Evolutionary conservation across 2,113 vertebrate species (phyloP).

Genomic region (Kryptolebias marmoratus): DNA sequence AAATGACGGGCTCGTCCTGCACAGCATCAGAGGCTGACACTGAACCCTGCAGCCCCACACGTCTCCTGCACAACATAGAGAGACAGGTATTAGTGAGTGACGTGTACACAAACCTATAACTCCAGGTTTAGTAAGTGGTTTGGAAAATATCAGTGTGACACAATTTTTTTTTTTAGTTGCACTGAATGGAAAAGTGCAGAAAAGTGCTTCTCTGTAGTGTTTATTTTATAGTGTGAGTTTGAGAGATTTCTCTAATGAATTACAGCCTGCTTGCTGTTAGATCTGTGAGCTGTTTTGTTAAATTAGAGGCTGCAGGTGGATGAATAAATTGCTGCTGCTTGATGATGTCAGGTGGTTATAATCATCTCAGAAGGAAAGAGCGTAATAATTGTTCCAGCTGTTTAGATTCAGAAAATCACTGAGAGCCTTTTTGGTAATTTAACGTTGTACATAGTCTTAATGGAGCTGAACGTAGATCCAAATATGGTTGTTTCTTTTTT

Average conservation of each 20-base stretch:
- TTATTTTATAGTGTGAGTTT: not conserved
- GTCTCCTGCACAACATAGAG: conserved; percentile 93
- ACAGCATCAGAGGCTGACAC: conserved; percentile 83
- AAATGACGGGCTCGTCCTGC: conserved; percentile 82
- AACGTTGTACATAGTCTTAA: not conserved
- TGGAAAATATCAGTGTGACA: not conserved
- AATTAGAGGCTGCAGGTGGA: conserved; percentile 23
- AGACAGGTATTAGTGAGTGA: conserved; percentile 86
- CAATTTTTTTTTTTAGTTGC: not conserved
- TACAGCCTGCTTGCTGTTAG: conserved; percentile 8
- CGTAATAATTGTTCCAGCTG: conserved; percentile 1
- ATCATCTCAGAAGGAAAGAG: conserved; percentile 5
- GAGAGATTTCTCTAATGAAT: conserved; percentile 27
- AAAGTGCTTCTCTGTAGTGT: not conserved
- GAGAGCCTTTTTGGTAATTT: not conserved
- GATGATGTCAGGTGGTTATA: conserved; percentile 4
- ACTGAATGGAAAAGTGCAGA: not conserved
- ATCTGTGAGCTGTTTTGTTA: conserved; percentile 1
- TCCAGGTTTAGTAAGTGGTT: not conserved
- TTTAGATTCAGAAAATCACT: not conserved
- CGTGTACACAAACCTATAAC: not conserved
- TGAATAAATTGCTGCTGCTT: conserved; percentile 25
- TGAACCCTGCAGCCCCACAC: conserved; percentile 91
- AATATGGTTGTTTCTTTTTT: not conserved
- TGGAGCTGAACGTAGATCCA: not conserved